Evolutionary conservation across 2,113 vertebrate species (phyloP), one percentile per base, ranked within the genome.

Genomic region (Alethe diademata): DNA sequence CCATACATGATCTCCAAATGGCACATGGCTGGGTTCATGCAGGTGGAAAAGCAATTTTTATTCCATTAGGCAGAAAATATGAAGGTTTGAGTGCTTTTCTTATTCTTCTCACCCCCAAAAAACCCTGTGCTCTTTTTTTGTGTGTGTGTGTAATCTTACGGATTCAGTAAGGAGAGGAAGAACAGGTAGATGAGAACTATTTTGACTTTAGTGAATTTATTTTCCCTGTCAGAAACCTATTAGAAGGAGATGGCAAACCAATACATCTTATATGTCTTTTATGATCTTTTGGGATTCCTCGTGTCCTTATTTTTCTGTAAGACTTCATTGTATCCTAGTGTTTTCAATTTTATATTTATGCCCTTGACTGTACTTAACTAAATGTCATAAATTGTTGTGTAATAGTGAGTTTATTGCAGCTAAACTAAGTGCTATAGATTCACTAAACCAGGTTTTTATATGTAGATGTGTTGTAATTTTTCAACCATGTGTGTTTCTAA

Each of bases 31-130:
- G 8, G 36, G 19, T 26, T 78, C 40, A 19, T 47, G 23, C 20
- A 42, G 11, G 15, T 57, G 35, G 18, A 74, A 15, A 12, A 29
- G 14, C 50, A 54, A 38, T 62, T 70, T 70, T 45, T 73, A 7
- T 64, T 69, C 14, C 14, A 24, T 65, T 74, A 58, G 7, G 8
- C 38, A 90, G 38, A 3, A 91, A 76, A 40, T 48, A 35, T 0
- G 1, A 12, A 14, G 6, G 0, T 74, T 60, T 60, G 25, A 78
- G 13, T 61, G 6, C 2, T 79, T 56, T 56, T 31, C 26, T 53
- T 64, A 8, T 47, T 60, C 1, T 23, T 35, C 6, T 8, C 3
- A 3, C 6, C 2, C 5, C 0, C 2, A 17, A 28, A n/a, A n/a
- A 25, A 1, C 5, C 14, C 5, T 18, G 3, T 28, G 5, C 2